Evolutionary conservation across 1,140 invertebrate species (phyloP).

Genomic region (Eriocheir sinensis): DNA sequence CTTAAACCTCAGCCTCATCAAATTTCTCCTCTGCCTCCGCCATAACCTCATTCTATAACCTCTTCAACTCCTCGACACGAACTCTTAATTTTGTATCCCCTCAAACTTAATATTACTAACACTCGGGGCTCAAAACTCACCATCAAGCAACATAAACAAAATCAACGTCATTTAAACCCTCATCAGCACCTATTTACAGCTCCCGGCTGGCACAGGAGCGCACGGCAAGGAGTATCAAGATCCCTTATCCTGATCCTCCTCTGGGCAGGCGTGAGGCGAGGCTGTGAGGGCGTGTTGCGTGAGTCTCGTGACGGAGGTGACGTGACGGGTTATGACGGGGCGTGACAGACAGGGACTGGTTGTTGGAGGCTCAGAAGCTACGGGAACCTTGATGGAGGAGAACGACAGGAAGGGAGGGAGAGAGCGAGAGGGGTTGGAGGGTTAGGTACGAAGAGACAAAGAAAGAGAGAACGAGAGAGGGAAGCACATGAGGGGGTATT

Average conservation of each 20-base stretch:
- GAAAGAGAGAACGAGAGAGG: conserved; percentile 55
- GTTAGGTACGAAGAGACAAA: conserved; percentile 39
- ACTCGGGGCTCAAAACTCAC: too few species aligned
- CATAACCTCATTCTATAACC: too few species aligned
- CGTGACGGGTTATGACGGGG: conserved; percentile 3
- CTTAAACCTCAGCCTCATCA: too few species aligned
- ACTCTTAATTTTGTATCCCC: too few species aligned
- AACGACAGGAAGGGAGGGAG: background rate
- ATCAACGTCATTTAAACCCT: conserved; percentile 35
- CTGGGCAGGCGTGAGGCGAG: background rate
- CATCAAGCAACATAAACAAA: too few species aligned
- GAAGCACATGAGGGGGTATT: background rate
- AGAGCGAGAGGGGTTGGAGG: background rate
- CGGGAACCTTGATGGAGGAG: background rate
- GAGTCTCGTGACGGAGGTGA: conserved; percentile 9
- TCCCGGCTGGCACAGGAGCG: too few species aligned
- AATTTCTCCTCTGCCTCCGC: too few species aligned
- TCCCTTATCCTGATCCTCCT: conserved; percentile 32
- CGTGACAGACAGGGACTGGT: conserved; percentile 50
- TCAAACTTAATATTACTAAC: too few species aligned
- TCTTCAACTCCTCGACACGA: too few species aligned
- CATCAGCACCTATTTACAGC: conserved; percentile 5
- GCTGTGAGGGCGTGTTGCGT: background rate
- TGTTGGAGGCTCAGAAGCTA: background rate
- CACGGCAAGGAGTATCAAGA: conserved; percentile 12